phyloP scores from a whole-genome alignment of 92 coral and sea anemone genomes.

The Bergia puertoricense region DNA sequence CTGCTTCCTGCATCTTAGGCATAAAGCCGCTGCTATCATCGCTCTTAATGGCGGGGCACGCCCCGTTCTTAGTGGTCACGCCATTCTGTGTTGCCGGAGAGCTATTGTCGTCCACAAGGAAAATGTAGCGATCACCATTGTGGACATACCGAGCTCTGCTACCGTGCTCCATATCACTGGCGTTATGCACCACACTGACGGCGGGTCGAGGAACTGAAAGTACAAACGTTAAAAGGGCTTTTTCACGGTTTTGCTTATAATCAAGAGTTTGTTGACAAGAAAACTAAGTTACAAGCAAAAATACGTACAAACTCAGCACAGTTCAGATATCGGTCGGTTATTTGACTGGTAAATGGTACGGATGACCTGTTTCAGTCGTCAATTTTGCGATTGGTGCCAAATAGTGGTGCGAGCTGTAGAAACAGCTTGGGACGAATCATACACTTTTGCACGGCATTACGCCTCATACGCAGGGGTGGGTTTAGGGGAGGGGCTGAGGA shows the following conservation, averaged over 20 bases:
- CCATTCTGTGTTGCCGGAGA: conserved; percentile 49
- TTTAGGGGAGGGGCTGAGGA: no score
- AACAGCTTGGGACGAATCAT: no score
- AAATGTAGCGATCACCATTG: conserved; percentile 83
- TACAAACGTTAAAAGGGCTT: background rate
- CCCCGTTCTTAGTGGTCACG: conserved; percentile 39
- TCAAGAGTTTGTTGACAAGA: no score
- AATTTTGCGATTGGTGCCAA: no score
- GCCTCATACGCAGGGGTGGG: no score
- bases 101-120: conserved; percentile 90
- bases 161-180: background rate
- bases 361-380: no score
- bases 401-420: no score
- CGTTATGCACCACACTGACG: conserved; percentile 22
- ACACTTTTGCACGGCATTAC: no score
- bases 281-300: no score
- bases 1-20: conserved; percentile 34
- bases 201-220: conserved; percentile 37
- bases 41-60: background rate
- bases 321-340: no score
- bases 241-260: background rate
- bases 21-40: conserved; percentile 3
- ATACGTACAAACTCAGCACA: no score
- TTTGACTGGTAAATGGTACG: no score
- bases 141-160: conserved; percentile 43